phyloP scores from a whole-genome alignment of 2,113 vertebrate species.

The Chlorocebus sabaeus region DNA sequence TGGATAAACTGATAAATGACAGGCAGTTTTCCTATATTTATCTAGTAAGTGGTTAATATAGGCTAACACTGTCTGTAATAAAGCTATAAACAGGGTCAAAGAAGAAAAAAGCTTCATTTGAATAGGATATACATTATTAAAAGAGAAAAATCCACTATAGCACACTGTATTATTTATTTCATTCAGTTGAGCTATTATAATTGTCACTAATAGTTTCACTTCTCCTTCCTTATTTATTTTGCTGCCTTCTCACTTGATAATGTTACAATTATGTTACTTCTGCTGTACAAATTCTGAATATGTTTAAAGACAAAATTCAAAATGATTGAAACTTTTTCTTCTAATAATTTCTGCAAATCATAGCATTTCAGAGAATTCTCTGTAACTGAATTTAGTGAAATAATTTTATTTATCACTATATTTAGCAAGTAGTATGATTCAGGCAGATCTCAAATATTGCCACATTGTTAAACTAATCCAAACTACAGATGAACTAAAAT shows the following conservation, averaged over 20 bases:
- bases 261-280: not conserved
- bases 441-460: not conserved
- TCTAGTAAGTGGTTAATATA: constrained; percentile 81
- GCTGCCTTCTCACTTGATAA: constrained; percentile 35
- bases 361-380: constrained; percentile 32
- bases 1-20: constrained; percentile 91
- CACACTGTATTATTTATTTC: not conserved
- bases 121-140: constrained; percentile 54
- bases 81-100: constrained; percentile 72
- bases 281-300: not conserved
- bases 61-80: constrained; percentile 77
- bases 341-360: not conserved
- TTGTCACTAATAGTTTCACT: constrained; percentile 23
- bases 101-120: constrained; percentile 50
- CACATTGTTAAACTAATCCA: not conserved
- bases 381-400: constrained; percentile 1
- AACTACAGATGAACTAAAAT: not conserved
- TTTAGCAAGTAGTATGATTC: not conserved
- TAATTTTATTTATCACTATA: constrained; percentile 19
- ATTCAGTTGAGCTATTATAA: not conserved
- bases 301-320: constrained; percentile 16
- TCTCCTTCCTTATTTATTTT: constrained; percentile 58
- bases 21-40: constrained; percentile 85
- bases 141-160: constrained; percentile 11
- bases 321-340: not conserved